These are phyloP conservation scores for Leptopilina myrica DNA, from an alignment of 2,888 invertebrate genomes.

Conservation along the genomic window DNA sequence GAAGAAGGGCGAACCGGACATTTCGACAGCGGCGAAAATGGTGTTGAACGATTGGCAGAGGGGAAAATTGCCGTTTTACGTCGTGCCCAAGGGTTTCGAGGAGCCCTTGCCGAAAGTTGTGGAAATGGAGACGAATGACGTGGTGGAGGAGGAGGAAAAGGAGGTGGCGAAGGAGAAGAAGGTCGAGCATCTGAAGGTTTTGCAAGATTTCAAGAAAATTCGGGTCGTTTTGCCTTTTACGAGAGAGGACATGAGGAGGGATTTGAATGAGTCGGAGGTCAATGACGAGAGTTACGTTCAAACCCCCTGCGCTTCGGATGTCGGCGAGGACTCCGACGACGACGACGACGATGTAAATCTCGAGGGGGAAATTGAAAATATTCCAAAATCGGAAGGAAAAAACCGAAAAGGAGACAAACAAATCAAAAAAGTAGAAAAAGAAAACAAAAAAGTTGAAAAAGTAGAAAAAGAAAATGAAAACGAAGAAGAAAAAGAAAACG, in stretches of 20 bases:
- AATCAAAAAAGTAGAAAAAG: slow-evolving; percentile 41
- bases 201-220: slow-evolving; percentile 91
- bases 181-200: slow-evolving; percentile 76
- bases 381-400: slow-evolving; percentile 40
- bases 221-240: slow-evolving; percentile 85
- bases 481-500: background rate
- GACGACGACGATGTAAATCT: background rate
- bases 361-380: background rate
- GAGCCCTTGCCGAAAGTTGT: slow-evolving; percentile 79
- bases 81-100: slow-evolving; percentile 90
- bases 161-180: slow-evolving; percentile 52
- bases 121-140: slow-evolving; percentile 64
- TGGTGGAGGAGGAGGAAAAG: slow-evolving; percentile 10
- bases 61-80: slow-evolving; percentile 97
- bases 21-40: slow-evolving; percentile 92
- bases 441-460: slow-evolving; percentile 45
- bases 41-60: slow-evolving; percentile 99
- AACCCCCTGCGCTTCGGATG: slow-evolving; percentile 23
- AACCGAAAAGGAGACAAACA: slow-evolving; percentile 43
- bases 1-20: slow-evolving; percentile 98
- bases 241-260: slow-evolving; percentile 77
- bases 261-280: background rate
- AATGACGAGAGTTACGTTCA: slow-evolving; percentile 20
- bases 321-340: slow-evolving; percentile 12
- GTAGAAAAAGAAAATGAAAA: background rate